Base-by-base conservation (phyloP, 2,113 vertebrate genomes). In the Aphyosemion australe region DNA sequence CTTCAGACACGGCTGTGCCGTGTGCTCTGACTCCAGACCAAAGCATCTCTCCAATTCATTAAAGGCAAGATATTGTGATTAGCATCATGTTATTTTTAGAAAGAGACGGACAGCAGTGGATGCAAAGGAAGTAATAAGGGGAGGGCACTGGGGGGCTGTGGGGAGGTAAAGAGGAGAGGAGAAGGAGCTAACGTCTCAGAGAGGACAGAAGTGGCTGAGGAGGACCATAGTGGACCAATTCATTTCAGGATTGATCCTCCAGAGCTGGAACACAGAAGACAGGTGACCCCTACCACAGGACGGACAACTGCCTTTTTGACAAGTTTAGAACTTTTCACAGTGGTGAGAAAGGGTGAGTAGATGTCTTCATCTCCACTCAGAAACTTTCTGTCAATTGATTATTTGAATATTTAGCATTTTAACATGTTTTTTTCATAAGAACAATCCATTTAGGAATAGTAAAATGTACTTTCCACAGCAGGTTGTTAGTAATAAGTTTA, bases 71-170 rank as follows among this genome's bases (percentile, higher is more conserved):
- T 74, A 75, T 82, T 87, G 65, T 79, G 78, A 89, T 83, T 72
- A 72, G 47, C 68, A 70, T 76, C 8, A 43, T 79, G 84, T 86
- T 92, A 91, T 92, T 92, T 91, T 87, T 92, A 90, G 83, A 83
- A 80, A 74, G 65, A 76, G 67, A 62, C 60, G 73, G 59, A 84
- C 15, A 1, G 70, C 74, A 49, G 68, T 72, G 80, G 82, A 72
- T 47, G 74, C 48, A 59, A 51, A 80, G 90, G 89, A 89, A 88
- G 87, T 88, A 84, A 86, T 50, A 53, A 75, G 69, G 83, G 79
- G 79, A 62, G 83, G 82, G 80, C 41, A 50, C 43, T 32, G 61
- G 52, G 63, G 82, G 83, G 3, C 87, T 74, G 82, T 55, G 80
- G 69, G 34, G 70, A 76, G 88, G 90, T 79, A 87, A 82, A 26